Evolutionary conservation across 2,797 vertebrate genomes (phyloP), one percentile per base, ranked within the genome.

Genomic region (Gymnopithys bicolor): DNA sequence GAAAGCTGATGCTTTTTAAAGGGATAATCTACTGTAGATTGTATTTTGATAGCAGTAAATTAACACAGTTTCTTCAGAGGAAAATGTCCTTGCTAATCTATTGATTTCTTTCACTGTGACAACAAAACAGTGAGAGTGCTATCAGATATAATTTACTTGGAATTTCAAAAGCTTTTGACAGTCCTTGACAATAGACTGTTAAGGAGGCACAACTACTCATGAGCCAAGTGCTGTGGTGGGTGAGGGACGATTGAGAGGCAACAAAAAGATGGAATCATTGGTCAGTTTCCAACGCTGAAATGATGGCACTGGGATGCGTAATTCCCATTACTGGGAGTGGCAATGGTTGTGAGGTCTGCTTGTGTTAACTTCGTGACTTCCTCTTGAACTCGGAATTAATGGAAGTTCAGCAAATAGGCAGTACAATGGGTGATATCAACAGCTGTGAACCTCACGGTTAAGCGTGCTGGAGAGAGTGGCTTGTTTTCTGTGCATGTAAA

Each of bases 111-210:
- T 85, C 66, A 53, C 41, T 90, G 66, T 88, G 55, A 62, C 53
- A 95, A 90, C 73, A 93, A 88, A 94, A 81, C 49, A 67, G 60
- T 52, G 68, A 73, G 81, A 64, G 33, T 37, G 28, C 35, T 87
- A 94, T 80, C 87, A 87, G 93, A 89, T 93, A 32, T 8, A 51
- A 86, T 83, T 74, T 90, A 53, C 85, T 89, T 91, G 49, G 68
- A 69, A 80, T 93, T 94, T 78, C 53, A 69, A 88, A 94, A 93
- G 93, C 87, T 87, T 93, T 86, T 94, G 82, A 78, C 41, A 80
- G 51, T 83, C 37, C 49, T 89, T 87, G 76, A 88, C 87, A 93
- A 82, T 41, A 75, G 89, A 19, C 35, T 25, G 16, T 78, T 86
- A 62, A 84, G 58, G 60, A 85, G 68, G 33, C 3, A 4, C 63